Percentiles rank a stretch among this genome's conserved stretches.
Conservation (phyloP, 1,140 invertebrate species). For the Rhynchophorus ferrugineus region DNA sequence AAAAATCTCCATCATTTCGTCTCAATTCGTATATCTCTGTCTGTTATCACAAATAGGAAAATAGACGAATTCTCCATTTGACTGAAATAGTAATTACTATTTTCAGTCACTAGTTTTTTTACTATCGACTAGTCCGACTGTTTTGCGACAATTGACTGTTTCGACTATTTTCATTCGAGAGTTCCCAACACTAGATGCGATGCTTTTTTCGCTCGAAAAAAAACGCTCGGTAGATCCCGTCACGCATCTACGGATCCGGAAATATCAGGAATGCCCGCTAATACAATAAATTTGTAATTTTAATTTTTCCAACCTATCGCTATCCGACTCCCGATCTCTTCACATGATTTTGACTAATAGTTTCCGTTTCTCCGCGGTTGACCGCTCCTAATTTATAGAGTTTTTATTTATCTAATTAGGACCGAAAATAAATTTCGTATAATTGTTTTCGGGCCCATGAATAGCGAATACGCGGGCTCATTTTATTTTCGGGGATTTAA, state of each 20-base stretch:
- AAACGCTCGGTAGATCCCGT: background rate
- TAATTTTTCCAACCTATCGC: slow-evolving; percentile 1
- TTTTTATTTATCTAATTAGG: background rate
- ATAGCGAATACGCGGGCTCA: background rate
- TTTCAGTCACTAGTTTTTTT: no score
- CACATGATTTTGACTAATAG: slow-evolving; percentile 14
- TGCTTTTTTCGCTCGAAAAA: no score
- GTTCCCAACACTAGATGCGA: no score
- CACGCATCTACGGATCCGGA: background rate
- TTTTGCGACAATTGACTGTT: no score
- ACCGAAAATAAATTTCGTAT: background rate
- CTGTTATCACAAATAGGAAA: no score
- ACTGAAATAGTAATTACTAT: no score
- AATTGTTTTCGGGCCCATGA: background rate
- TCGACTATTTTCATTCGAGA: no score
- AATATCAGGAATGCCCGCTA: slow-evolving; percentile 5
- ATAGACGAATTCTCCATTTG: no score
- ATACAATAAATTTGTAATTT: slow-evolving; percentile 8
- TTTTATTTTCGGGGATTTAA: slow-evolving; percentile 1
- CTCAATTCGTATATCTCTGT: no score
- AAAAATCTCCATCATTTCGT: no score
- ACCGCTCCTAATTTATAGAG: background rate
- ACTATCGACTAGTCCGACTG: no score
- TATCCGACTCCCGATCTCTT: slow-evolving; percentile 5
- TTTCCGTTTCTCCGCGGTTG: slow-evolving; percentile 8